Percentiles rank a stretch among this genome's conserved stretches.
Conservation (phyloP, 1,140 invertebrate species). For the Cotesia vestalis region DNA sequence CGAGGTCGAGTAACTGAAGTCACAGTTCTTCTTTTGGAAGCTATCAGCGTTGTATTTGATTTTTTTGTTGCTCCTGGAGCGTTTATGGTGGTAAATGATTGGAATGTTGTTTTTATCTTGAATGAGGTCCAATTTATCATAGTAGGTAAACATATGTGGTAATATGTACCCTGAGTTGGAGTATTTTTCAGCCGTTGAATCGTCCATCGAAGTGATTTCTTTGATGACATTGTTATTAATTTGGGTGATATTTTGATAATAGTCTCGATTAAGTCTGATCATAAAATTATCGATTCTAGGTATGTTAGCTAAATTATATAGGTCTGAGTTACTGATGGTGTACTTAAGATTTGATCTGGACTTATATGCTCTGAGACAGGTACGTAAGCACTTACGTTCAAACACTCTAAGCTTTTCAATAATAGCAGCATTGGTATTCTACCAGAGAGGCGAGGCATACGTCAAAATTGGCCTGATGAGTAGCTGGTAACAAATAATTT, state of each 20-base stretch:
- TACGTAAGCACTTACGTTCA: slow-evolving; percentile 11
- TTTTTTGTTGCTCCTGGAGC: slow-evolving; percentile 5
- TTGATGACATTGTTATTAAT: no score
- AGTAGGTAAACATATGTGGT: slow-evolving; percentile 14
- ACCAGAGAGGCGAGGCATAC: slow-evolving; percentile 21
- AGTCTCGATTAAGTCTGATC: slow-evolving; percentile 17
- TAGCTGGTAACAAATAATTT: slow-evolving; percentile 24
- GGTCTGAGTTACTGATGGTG: slow-evolving; percentile 10
- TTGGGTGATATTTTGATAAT: not conserved
- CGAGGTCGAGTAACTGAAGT: not conserved
- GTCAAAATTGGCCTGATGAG: slow-evolving; percentile 27
- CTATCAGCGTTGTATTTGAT: no score
- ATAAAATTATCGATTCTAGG: slow-evolving; percentile 24
- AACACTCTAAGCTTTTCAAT: slow-evolving; percentile 25
- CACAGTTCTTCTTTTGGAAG: no score
- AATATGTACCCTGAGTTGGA: not conserved
- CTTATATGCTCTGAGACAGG: slow-evolving; percentile 7
- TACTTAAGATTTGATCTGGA: slow-evolving; percentile 14
- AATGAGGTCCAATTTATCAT: slow-evolving; percentile 10
- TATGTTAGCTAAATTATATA: slow-evolving; percentile 25
- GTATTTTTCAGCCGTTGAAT: not conserved
- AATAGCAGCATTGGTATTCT: slow-evolving; percentile 4
- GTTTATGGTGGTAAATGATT: slow-evolving; percentile 13
- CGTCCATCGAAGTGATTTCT: not conserved
- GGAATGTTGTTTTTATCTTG: slow-evolving; percentile 26